phyloP scores from a whole-genome alignment of 2,888 invertebrate species.

The Ochropleura plecta region DNA sequence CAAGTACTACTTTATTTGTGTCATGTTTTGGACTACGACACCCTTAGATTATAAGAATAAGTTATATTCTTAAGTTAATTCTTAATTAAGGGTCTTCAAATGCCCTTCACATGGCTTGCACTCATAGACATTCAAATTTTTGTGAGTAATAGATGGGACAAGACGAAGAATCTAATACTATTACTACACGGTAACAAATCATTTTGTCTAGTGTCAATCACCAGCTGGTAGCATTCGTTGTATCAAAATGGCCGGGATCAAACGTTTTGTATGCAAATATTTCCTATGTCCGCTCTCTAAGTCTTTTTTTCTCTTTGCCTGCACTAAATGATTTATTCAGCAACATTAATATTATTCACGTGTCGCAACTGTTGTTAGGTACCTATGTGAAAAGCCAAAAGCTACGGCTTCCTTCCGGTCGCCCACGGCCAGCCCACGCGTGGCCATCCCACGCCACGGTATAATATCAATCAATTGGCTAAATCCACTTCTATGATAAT shows the following conservation, averaged over 20 bases:
- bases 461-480: conserved; percentile 83
- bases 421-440: conserved; percentile 82
- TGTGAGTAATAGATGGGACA: no score
- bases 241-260: no score
- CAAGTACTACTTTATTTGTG: not conserved
- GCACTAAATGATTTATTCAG: conserved; percentile 45
- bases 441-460: conserved; percentile 73
- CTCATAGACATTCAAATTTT: no score
- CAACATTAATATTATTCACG: conserved; percentile 51
- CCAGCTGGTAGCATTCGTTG: no score
- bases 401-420: conserved; percentile 87
- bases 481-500: conserved; percentile 80
- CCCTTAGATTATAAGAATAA: not conserved
- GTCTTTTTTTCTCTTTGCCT: not conserved
- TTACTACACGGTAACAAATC: no score
- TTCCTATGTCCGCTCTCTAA: no score
- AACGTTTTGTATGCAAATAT: no score
- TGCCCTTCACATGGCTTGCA: not conserved
- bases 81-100: not conserved
- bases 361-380: conserved; percentile 65
- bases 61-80: no score
- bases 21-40: not conserved
- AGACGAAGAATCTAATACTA: no score
- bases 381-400: conserved; percentile 76
- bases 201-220: no score